Evolutionary conservation across 2,113 vertebrate genomes (phyloP), one percentile per base, ranked within the genome.

Genomic region (rat (Rattus norvegicus)): DNA sequence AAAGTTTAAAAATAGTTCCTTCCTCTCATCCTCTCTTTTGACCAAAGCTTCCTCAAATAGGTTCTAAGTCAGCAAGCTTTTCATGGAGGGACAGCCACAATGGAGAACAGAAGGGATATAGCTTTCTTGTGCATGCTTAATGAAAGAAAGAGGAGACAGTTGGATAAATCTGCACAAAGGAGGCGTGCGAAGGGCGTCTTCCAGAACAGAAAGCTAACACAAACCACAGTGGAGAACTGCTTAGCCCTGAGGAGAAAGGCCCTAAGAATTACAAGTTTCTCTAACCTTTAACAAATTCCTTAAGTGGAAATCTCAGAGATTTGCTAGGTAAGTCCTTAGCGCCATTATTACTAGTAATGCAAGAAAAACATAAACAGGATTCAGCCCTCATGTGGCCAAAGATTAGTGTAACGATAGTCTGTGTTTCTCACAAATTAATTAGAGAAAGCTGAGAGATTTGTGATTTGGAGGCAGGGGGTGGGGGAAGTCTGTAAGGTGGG

Each of bases 301-400:
- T 92, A 88, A 81, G 76, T 39, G 87, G 26, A 88, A 95, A 83
- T 92, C 85, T 87, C 72, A 75, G 77, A 90, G 80, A 83, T 90
- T 88, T 69, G n/a, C 47, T 67, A 84, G 59, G 54, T 79, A 84
- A 92, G 47, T 79, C 77, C 47, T 84, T 84, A 52, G 19, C 54
- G 75, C 24, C 24, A 96, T 93, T 87, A 83, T 86, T 92, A 90
- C 88, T 84, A 93, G 95, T 75, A 91, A 79, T 86, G 95, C 13
- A 90, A 83, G 95, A 88, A 90, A 96, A 93, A 20, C 81, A 96
- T 92, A 92, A 89, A 76, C 65, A 97, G 52, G 72, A 96, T 80
- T 63, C 92, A 94, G 76, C 9, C 52, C 43, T 76, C 77, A 30
- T 61, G 54, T 83, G 61, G 92, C 63, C 75, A 70, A 75, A 94